These are phyloP conservation scores for Euwallacea similis DNA, from an alignment of 1,140 invertebrate genomes.

Conservation along the genomic window DNA sequence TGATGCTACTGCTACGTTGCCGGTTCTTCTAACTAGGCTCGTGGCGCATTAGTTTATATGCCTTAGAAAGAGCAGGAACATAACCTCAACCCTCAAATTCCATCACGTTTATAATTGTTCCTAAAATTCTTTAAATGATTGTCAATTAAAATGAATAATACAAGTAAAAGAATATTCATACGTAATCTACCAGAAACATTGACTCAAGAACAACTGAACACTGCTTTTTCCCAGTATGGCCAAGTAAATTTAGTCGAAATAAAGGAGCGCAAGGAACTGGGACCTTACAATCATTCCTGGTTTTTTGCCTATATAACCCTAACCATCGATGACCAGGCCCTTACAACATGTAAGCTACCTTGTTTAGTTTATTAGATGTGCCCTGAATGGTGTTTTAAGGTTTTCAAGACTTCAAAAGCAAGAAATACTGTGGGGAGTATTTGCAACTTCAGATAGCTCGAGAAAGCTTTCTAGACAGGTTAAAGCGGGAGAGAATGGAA, in stretches of 20 bases:
- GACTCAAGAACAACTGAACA: slow-evolving; percentile 39
- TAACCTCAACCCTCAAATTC: too few relatives aligned
- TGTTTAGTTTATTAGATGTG: too few relatives aligned
- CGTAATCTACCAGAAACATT: slow-evolving; percentile 46
- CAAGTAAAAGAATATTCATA: slow-evolving; percentile 45
- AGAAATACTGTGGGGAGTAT: slow-evolving; percentile 43
- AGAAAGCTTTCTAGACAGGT: slow-evolving; percentile 52
- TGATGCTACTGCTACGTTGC: too few relatives aligned
- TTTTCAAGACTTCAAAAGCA: slow-evolving; percentile 44
- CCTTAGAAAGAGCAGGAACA: too few relatives aligned
- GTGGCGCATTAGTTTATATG: too few relatives aligned
- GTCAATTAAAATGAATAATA: too few relatives aligned
- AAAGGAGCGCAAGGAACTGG: slow-evolving; percentile 46
- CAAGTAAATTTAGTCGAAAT: slow-evolving; percentile 45
- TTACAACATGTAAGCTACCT: slow-evolving; percentile 50
- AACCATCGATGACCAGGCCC: slow-evolving; percentile 40
- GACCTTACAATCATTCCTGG: slow-evolving; percentile 38
- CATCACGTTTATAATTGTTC: too few relatives aligned
- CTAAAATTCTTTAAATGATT: too few relatives aligned
- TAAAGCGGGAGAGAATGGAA: slow-evolving; percentile 51
- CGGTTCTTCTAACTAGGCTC: too few relatives aligned
- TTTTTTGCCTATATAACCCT: slow-evolving; percentile 52
- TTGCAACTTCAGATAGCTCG: slow-evolving; percentile 50
- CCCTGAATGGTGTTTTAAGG: slow-evolving; percentile 37
- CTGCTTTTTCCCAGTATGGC: slow-evolving; percentile 45